These are phyloP conservation scores for Pyrgus malvae DNA, from an alignment of 2,888 invertebrate species.

Conservation along the genomic window DNA sequence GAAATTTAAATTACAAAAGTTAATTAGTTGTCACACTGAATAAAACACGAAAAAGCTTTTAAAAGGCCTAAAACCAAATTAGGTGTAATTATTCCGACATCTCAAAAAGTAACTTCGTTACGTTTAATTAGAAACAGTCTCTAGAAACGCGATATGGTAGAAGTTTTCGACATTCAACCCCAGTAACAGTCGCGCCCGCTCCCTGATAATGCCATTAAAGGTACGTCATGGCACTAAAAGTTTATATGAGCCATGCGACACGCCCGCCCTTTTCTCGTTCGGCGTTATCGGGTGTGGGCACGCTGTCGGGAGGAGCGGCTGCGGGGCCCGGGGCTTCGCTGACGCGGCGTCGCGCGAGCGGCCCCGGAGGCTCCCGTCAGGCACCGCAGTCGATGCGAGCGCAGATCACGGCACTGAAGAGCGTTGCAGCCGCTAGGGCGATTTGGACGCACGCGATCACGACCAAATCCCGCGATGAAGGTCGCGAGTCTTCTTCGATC, in stretches of 20 bases:
- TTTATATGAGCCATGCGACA: conserved; percentile 83
- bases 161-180: conserved; percentile 24
- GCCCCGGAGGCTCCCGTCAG: conserved; percentile 71
- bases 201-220: conserved; percentile 28
- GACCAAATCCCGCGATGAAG: conserved; percentile 66
- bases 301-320: conserved; percentile 49
- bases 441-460: conserved; percentile 78
- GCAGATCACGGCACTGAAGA: conserved; percentile 76
- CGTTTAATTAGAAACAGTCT: conserved; percentile 27
- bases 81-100: not conserved
- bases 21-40: no score
- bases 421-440: conserved; percentile 70
- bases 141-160: conserved; percentile 29
- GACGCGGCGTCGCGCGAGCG: conserved; percentile 63
- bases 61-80: not conserved
- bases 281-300: conserved; percentile 50
- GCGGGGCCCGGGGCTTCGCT: conserved; percentile 60
- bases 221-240: conserved; percentile 27
- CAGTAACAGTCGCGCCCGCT: not conserved
- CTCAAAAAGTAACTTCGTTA: conserved; percentile 4
- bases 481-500: conserved; percentile 61
- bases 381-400: conserved; percentile 77
- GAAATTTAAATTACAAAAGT: no score
- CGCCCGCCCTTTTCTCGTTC: conserved; percentile 75
- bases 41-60: not conserved